Evolutionary conservation across 1,140 invertebrate genomes (phyloP).

Genomic region (Plectus sambesii): DNA sequence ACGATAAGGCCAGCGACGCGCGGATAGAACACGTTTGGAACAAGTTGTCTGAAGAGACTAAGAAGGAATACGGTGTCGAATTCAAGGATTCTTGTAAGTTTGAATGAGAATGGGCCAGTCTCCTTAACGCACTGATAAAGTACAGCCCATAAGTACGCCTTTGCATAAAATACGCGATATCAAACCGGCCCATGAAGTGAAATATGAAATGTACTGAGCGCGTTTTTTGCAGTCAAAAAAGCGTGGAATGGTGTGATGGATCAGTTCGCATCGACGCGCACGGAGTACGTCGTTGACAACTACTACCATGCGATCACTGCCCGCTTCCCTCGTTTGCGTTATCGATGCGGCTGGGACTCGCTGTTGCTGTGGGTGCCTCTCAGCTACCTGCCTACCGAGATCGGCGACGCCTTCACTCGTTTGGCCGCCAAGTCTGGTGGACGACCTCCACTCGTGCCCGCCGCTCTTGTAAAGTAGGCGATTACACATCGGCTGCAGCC

Average conservation of each 20-base stretch:
- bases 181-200: too few species aligned
- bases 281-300: conserved; percentile 7
- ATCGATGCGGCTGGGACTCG: conserved; percentile 8
- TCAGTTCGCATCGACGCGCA: background rate
- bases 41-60: conserved; percentile 22
- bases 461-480: too few species aligned
- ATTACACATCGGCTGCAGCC: too few species aligned
- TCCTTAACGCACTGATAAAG: too few species aligned
- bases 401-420: too few species aligned
- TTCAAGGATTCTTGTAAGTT: conserved; percentile 32
- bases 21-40: conserved; percentile 32
- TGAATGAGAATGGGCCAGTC: too few species aligned
- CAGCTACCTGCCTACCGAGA: conserved; percentile 6
- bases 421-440: too few species aligned
- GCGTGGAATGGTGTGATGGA: conserved; percentile 5
- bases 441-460: too few species aligned
- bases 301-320: conserved; percentile 11
- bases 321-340: background rate
- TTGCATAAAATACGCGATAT: too few species aligned
- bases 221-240: conserved; percentile 24
- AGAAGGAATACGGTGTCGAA: conserved; percentile 33
- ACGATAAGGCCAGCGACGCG: conserved; percentile 27
- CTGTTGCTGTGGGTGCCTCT: conserved; percentile 5
- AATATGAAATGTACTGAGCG: background rate
- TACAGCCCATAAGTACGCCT: too few species aligned